Evolutionary conservation across 2,797 vertebrate genomes (phyloP).

Genomic region (Phataginus tricuspis): DNA sequence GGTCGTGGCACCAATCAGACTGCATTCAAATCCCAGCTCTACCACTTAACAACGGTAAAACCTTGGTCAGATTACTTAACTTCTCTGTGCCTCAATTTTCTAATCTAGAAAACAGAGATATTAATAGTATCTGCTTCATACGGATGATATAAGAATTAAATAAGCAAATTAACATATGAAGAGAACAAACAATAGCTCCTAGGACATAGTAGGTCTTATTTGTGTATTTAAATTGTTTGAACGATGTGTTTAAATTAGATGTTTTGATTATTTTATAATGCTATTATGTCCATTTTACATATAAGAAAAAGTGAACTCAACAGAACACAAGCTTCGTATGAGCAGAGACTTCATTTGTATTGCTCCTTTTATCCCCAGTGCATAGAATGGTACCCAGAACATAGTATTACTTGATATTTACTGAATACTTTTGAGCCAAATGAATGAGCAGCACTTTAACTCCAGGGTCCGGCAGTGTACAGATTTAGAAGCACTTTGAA

Average conservation of each 20-base stretch:
- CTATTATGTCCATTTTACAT: neutral
- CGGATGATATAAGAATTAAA: neutral
- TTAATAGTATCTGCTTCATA: neutral
- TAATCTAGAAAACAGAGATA: neutral
- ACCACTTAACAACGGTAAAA: neutral
- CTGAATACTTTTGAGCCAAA: neutral
- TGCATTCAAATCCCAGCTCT: constrained; percentile 10
- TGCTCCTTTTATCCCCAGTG: neutral
- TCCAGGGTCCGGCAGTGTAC: neutral
- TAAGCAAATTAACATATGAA: neutral
- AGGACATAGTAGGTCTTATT: neutral
- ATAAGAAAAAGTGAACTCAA: neutral
- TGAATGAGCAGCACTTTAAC: neutral
- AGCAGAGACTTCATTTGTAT: neutral
- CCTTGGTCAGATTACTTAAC: neutral
- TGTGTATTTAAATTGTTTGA: neutral
- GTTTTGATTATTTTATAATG: constrained; percentile 1
- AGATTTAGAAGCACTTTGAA: neutral
- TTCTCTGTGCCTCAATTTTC: neutral
- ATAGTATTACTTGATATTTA: neutral
- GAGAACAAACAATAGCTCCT: neutral
- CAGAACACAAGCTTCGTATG: neutral
- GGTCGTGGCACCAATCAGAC: neutral
- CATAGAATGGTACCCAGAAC: neutral
- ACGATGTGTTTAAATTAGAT: neutral